phyloP scores from a whole-genome alignment of 2,888 invertebrate genomes.

The Drosophila subsilvestris region DNA sequence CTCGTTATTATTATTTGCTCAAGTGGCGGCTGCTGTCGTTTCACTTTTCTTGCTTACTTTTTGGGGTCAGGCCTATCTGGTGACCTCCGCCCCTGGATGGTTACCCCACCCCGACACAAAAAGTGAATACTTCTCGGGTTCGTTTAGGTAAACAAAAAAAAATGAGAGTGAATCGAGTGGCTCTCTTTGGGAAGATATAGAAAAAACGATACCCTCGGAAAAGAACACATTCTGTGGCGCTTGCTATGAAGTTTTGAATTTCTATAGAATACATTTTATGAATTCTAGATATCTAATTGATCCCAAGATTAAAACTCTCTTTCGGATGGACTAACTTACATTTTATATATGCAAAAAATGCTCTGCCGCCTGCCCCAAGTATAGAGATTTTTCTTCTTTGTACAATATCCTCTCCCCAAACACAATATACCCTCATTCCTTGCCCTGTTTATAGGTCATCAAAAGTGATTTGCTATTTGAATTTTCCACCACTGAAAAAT shows the following conservation, averaged over 20 bases:
- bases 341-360: too few relatives aligned
- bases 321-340: too few relatives aligned
- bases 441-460: not conserved
- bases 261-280: too few relatives aligned
- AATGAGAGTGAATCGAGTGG: constrained; percentile 10
- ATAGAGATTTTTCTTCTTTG: too few relatives aligned
- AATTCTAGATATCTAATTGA: too few relatives aligned
- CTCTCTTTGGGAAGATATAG: too few relatives aligned
- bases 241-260: too few relatives aligned
- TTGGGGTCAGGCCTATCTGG: constrained; percentile 46
- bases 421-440: not conserved
- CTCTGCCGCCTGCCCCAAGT: too few relatives aligned
- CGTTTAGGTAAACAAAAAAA: constrained; percentile 69
- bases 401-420: not conserved
- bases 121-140: constrained; percentile 61
- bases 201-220: constrained; percentile 15
- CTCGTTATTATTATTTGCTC: constrained; percentile 62
- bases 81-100: constrained; percentile 17
- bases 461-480: constrained; percentile 76
- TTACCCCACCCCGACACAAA: constrained; percentile 27
- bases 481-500: constrained; percentile 63
- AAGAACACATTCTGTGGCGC: too few relatives aligned
- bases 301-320: too few relatives aligned
- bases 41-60: constrained; percentile 14
- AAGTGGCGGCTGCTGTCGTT: constrained; percentile 52